Base-by-base conservation (phyloP, 2,113 vertebrate species). In the Pomatostomus ruficeps region DNA sequence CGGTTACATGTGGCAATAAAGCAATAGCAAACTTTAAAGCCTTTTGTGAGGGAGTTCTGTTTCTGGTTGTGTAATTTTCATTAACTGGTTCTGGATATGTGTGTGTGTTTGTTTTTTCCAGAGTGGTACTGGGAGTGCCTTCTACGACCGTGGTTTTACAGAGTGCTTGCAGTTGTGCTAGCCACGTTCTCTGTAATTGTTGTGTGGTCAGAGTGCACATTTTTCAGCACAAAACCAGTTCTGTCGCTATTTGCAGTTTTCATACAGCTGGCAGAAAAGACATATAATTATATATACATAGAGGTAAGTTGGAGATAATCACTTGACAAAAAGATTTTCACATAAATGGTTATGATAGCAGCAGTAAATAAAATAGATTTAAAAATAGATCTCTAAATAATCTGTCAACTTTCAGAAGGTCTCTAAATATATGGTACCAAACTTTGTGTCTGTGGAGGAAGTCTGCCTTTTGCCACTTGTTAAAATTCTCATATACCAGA, bases 81-180 rank as follows among this genome's bases (percentile, higher is more conserved):
- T 61, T 91, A 82, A 68, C 23, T 10, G 2, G 1, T 73, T 79
- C 26, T 0, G 2, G 11, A 35, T 91, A 7, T 57, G 2, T 71
- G 10, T 57, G 7, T 80, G 20, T 92, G 40, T 89, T 46, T 62
- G 2, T 91, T 55, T 93, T 83, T 96, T 92, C 9, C 95, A 99
- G 99, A 99, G 95, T 99, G 99, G 99, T 99, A 99, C 96, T 99
- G 99, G 99, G 98, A 99, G 87, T 99, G 99, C 95, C 98, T 99
- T 57, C 95, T 99, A 40, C 97, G 98, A 36, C 98, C 98, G 5
- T 98, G 98, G 97, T 98, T 98, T 97, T 98, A 98, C 84, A 98
- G 98, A 72, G 96, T 98, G 72, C 97, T 99, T 95, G 98, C 99
- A 5, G 88, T 99, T 94, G 76, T 98, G 57, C 96, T 99, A 94